phyloP scores from a whole-genome alignment of 2,797 vertebrate species.

The Pseudopleuronectes americanus region DNA sequence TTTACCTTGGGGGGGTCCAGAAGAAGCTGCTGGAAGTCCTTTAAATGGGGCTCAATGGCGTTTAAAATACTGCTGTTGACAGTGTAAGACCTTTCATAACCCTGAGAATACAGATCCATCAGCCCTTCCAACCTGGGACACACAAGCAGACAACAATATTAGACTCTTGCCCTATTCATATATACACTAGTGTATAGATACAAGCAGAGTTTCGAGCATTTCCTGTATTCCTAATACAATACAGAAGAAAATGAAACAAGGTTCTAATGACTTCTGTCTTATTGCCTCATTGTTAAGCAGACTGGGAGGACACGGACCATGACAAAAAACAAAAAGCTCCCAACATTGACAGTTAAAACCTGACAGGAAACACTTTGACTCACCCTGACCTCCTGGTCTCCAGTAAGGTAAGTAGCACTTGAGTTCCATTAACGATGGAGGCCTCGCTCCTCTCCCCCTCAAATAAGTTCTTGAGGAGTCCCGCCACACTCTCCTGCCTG shows the following conservation, averaged over 20 bases:
- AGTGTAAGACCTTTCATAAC: slow-evolving; percentile 92
- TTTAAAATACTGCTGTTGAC: slow-evolving; percentile 93
- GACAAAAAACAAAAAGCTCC: background rate
- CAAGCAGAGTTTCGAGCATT: too few relatives aligned
- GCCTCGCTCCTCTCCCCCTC: slow-evolving; percentile 90
- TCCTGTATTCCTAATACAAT: too few relatives aligned
- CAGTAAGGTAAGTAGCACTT: slow-evolving; percentile 94
- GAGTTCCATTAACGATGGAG: slow-evolving; percentile 94
- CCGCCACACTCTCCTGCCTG: slow-evolving; percentile 93
- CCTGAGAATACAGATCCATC: slow-evolving; percentile 97
- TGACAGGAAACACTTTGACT: slow-evolving; percentile 54
- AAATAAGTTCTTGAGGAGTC: slow-evolving; percentile 96
- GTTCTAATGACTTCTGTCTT: background rate
- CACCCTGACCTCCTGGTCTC: slow-evolving; percentile 94
- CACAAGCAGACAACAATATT: slow-evolving; percentile 6
- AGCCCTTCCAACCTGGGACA: slow-evolving; percentile 91
- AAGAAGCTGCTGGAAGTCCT: slow-evolving; percentile 97
- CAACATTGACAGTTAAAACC: background rate
- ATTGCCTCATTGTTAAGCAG: background rate
- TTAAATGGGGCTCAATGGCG: slow-evolving; percentile 93
- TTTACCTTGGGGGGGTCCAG: slow-evolving; percentile 94
- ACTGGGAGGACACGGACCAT: background rate
- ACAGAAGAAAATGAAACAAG: too few relatives aligned
- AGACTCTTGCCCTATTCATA: too few relatives aligned
- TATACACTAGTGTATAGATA: too few relatives aligned